These are phyloP conservation scores for Stichodactyla helianthus DNA, from an alignment of 64 coral and sea anemone species.

Conservation along the genomic window DNA sequence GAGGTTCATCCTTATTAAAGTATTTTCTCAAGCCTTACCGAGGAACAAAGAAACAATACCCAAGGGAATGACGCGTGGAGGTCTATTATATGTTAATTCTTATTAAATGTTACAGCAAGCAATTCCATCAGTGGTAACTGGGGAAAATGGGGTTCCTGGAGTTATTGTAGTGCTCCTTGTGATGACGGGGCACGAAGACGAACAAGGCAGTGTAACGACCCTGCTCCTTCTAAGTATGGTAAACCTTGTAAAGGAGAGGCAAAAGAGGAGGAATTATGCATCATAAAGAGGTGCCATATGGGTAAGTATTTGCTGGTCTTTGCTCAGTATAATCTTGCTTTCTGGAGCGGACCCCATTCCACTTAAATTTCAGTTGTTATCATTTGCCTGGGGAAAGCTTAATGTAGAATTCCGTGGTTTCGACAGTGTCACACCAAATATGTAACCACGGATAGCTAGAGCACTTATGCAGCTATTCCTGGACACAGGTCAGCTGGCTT, in stretches of 20 bases:
- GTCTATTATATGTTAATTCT: too few relatives aligned
- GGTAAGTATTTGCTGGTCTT: neutral
- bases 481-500: too few relatives aligned
- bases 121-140: conserved; percentile 32
- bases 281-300: neutral
- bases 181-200: neutral
- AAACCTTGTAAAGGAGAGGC: conserved; percentile 26
- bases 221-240: conserved; percentile 45
- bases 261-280: conserved; percentile 24
- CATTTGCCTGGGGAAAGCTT: neutral
- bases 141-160: conserved; percentile 41
- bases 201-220: conserved; percentile 22
- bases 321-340: neutral
- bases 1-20: too few relatives aligned
- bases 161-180: conserved; percentile 15
- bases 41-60: too few relatives aligned
- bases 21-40: too few relatives aligned
- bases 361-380: neutral
- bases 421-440: too few relatives aligned
- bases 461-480: too few relatives aligned
- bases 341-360: neutral
- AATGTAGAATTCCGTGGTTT: too few relatives aligned
- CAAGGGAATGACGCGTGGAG: too few relatives aligned
- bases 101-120: neutral
- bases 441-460: too few relatives aligned